A percentile compares a stretch with the other conserved stretches of the same genome.
Evolutionary conservation across 2,113 vertebrate species (phyloP).

Genomic region (Zosterops japonicus): DNA sequence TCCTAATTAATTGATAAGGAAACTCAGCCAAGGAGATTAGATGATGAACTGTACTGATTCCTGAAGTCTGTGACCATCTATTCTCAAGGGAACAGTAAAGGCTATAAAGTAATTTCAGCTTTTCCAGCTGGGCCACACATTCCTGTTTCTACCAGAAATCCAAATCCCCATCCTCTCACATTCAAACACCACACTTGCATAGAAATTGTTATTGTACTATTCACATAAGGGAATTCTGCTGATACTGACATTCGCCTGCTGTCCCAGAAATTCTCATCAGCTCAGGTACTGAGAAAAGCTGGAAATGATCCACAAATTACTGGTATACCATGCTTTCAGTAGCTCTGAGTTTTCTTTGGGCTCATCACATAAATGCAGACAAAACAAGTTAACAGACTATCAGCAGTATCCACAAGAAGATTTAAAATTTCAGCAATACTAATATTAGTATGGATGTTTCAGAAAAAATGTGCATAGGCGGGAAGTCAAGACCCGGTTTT

Average conservation of each 20-base stretch:
- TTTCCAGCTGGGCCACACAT: neutral
- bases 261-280: neutral
- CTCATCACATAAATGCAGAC: neutral
- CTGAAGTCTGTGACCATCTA: neutral
- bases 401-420: neutral
- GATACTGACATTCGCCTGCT: neutral
- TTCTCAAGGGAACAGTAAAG: neutral
- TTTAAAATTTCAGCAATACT: neutral
- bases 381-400: neutral
- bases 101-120: neutral
- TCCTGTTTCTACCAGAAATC: neutral
- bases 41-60: neutral
- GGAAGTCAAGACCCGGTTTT: slow-evolving; percentile 4
- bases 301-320: neutral
- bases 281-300: neutral
- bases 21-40: neutral
- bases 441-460: neutral
- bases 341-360: neutral
- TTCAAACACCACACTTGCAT: neutral
- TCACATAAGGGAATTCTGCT: neutral
- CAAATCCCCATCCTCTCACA: neutral
- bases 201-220: neutral
- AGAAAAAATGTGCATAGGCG: neutral
- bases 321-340: neutral
- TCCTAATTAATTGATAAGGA: neutral